Evolutionary conservation across 2,113 vertebrate genomes (phyloP).

Genomic region (Butorides virescens): DNA sequence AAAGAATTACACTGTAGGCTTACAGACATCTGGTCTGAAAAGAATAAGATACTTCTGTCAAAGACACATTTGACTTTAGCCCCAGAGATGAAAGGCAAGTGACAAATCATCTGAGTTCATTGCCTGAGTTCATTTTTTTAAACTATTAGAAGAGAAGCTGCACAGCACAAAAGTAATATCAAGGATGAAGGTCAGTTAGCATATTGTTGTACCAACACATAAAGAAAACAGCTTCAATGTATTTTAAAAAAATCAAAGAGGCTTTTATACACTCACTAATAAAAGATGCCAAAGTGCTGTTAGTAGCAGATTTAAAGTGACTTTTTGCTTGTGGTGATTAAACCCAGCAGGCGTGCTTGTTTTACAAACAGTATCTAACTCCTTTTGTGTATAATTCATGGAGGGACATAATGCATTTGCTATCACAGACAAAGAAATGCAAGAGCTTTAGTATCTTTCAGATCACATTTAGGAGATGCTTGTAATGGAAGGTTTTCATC

Average conservation of each 20-base stretch:
- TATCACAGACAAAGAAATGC: neutral
- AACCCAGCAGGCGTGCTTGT: slow-evolving; percentile 46
- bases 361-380: slow-evolving; percentile 39
- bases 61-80: neutral
- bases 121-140: neutral
- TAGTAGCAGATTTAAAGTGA: slow-evolving; percentile 50
- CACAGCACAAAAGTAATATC: slow-evolving; percentile 28
- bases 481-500: neutral
- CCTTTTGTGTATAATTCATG: neutral
- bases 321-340: slow-evolving; percentile 59
- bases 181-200: slow-evolving; percentile 48
- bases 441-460: neutral
- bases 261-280: slow-evolving; percentile 47
- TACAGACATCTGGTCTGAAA: neutral
- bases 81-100: slow-evolving; percentile 28
- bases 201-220: slow-evolving; percentile 44
- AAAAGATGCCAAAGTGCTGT: slow-evolving; percentile 50
- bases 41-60: neutral
- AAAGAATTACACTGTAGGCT: neutral
- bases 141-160: neutral
- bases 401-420: slow-evolving; percentile 8
- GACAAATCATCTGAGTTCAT: slow-evolving; percentile 14
- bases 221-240: slow-evolving; percentile 8
- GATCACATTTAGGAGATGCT: neutral
- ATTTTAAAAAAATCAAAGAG: slow-evolving; percentile 66